phyloP scores from a whole-genome alignment of 2,113 vertebrate genomes.

The Chloropsis hardwickii region DNA sequence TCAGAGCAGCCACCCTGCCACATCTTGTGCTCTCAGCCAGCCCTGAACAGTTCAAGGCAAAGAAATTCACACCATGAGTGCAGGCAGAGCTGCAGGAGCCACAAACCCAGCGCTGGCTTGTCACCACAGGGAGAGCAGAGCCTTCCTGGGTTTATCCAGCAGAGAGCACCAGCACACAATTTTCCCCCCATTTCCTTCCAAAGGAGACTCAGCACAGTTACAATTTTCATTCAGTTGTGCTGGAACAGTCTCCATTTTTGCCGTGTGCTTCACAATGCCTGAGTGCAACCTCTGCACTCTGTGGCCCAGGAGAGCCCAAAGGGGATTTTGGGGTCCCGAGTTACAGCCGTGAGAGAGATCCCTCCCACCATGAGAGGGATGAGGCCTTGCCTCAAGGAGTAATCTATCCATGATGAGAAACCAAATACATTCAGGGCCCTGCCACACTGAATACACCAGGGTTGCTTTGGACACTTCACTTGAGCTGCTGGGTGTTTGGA shows the following conservation, averaged over 20 bases:
- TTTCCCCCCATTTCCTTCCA: not conserved
- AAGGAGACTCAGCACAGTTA: not conserved
- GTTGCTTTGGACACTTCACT: not conserved
- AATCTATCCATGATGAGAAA: not conserved
- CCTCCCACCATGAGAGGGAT: not conserved
- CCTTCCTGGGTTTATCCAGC: constrained; percentile 3
- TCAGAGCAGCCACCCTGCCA: not conserved
- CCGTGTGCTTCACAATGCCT: not conserved
- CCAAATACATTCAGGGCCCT: not conserved
- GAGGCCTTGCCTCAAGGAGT: not conserved
- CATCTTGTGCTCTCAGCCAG: not conserved
- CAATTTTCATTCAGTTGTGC: not conserved
- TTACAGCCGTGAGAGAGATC: not conserved
- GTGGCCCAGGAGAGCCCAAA: not conserved
- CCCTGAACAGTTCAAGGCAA: not conserved
- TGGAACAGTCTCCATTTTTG: not conserved
- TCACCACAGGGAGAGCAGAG: not conserved
- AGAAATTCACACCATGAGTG: accelerated
- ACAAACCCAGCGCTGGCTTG: accelerated
- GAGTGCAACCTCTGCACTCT: not conserved
- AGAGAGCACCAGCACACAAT: constrained; percentile 42
- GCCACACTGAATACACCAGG: not conserved
- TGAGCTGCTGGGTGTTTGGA: not conserved
- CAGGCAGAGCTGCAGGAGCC: not conserved
- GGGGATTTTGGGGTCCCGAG: not conserved